phyloP scores from a whole-genome alignment of 2,888 invertebrate species.

The Actias luna region DNA sequence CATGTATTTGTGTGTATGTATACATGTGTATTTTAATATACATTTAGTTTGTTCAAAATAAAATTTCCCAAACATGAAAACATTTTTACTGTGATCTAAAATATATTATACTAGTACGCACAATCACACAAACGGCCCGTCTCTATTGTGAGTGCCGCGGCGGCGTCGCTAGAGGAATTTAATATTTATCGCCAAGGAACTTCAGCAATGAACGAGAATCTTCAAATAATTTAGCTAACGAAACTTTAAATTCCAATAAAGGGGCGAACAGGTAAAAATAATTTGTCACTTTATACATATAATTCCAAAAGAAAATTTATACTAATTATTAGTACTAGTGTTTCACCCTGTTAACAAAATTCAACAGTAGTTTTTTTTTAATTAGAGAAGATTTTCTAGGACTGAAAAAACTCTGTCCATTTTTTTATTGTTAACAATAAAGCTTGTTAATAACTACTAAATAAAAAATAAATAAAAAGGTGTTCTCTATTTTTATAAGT shows the following conservation, averaged over 20 bases:
- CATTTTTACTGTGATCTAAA: neutral
- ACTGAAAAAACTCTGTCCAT: too few relatives aligned
- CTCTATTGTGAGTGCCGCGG: conserved; percentile 50
- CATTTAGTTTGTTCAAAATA: neutral
- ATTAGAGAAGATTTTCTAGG: too few relatives aligned
- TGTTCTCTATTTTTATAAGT: too few relatives aligned
- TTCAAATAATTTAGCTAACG: conserved; percentile 27
- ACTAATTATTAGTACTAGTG: too few relatives aligned
- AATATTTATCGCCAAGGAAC: conserved; percentile 46
- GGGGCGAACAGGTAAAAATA: neutral
- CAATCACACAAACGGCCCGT: conserved; percentile 41
- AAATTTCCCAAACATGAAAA: neutral
- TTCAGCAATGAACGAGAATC: conserved; percentile 33
- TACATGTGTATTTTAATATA: too few relatives aligned
- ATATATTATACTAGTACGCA: conserved; percentile 12
- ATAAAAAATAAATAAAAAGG: too few relatives aligned
- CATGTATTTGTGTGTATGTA: too few relatives aligned
- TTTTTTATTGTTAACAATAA: too few relatives aligned
- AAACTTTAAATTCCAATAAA: neutral
- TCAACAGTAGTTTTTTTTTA: too few relatives aligned
- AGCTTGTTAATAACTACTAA: too few relatives aligned
- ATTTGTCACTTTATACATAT: neutral
- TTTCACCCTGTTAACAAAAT: too few relatives aligned
- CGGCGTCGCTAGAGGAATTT: conserved; percentile 50
- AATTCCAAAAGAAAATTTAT: too few relatives aligned